Percentiles rank a stretch among this genome's conserved stretches.
Conservation (phyloP, 2,797 vertebrate genomes). For the Serranus cabrilla region DNA sequence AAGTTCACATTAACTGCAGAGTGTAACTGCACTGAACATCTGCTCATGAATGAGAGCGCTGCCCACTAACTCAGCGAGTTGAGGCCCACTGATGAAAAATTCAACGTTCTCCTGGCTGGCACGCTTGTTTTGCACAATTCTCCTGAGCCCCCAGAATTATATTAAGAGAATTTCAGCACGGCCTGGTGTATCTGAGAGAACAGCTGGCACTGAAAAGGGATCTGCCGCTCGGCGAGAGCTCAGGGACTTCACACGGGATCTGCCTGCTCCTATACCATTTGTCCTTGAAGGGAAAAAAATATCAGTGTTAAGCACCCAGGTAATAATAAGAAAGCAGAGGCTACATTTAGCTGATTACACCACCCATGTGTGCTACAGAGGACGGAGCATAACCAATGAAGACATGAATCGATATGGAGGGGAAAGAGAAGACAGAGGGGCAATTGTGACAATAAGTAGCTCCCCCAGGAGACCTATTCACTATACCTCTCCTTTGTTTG, state of each 20-base stretch:
- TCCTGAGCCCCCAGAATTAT: slow-evolving; percentile 99
- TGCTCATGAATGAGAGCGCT: slow-evolving; percentile 99
- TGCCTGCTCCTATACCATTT: slow-evolving; percentile 89
- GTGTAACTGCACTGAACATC: slow-evolving; percentile 98
- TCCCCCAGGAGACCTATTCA: slow-evolving; percentile 58
- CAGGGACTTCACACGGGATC: slow-evolving; percentile 92
- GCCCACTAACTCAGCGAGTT: slow-evolving; percentile 92
- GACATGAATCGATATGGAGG: slow-evolving; percentile 64
- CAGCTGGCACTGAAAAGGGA: slow-evolving; percentile 98
- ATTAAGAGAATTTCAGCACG: slow-evolving; percentile 97
- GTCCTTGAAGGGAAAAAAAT: slow-evolving; percentile 91
- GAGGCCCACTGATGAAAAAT: slow-evolving; percentile 98
- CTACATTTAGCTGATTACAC: slow-evolving; percentile 78
- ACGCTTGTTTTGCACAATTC: slow-evolving; percentile 97
- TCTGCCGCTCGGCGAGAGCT: slow-evolving; percentile 92
- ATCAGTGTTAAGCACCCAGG: slow-evolving; percentile 77
- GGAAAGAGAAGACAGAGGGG: slow-evolving; percentile 53
- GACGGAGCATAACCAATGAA: slow-evolving; percentile 57
- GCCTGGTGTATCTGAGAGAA: slow-evolving; percentile 97
- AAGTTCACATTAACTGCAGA: slow-evolving; percentile 97
- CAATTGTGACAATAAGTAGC: slow-evolving; percentile 68
- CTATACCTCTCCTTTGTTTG: slow-evolving; percentile 60
- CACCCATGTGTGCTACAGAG: slow-evolving; percentile 45
- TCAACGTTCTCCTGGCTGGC: slow-evolving; percentile 97
- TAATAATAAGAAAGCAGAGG: slow-evolving; percentile 78